These are phyloP conservation scores for Salvator merianae DNA, from an alignment of 2,113 vertebrate genomes.

Conservation along the genomic window DNA sequence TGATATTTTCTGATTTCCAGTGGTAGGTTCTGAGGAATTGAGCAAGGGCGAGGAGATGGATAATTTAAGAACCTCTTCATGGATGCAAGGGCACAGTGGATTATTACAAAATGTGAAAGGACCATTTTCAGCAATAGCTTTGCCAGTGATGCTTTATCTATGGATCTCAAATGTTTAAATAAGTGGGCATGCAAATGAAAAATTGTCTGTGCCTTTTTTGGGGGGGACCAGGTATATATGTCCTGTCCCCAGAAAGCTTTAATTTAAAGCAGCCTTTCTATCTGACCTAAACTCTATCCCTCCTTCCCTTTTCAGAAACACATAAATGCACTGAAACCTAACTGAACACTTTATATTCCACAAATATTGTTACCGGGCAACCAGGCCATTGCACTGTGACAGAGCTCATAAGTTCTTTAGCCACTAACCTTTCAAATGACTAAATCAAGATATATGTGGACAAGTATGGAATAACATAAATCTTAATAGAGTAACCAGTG, in stretches of 20 bases:
- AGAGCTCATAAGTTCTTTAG: constrained; percentile 48
- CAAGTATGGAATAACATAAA: constrained; percentile 28
- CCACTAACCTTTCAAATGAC: constrained; percentile 57
- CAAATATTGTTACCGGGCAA: constrained; percentile 62
- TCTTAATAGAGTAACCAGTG: background rate
- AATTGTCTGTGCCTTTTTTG: background rate
- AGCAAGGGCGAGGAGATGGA: background rate
- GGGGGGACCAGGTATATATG: background rate
- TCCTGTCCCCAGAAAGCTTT: background rate
- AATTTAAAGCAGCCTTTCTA: constrained; percentile 1
- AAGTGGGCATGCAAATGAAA: background rate
- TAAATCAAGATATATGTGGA: constrained; percentile 35
- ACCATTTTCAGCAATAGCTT: background rate
- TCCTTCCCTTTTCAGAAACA: constrained; percentile 20
- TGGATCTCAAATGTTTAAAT: background rate
- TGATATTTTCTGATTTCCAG: background rate
- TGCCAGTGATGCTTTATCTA: background rate
- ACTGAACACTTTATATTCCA: constrained; percentile 36
- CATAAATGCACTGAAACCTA: constrained; percentile 32
- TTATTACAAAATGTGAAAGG: background rate
- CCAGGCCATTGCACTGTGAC: constrained; percentile 47
- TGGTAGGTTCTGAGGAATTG: background rate
- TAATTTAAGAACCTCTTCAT: background rate
- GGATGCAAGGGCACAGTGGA: background rate
- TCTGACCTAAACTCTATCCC: constrained; percentile 20